Conservation (phyloP, 2,797 vertebrate genomes). For the Carduelis carduelis region DNA sequence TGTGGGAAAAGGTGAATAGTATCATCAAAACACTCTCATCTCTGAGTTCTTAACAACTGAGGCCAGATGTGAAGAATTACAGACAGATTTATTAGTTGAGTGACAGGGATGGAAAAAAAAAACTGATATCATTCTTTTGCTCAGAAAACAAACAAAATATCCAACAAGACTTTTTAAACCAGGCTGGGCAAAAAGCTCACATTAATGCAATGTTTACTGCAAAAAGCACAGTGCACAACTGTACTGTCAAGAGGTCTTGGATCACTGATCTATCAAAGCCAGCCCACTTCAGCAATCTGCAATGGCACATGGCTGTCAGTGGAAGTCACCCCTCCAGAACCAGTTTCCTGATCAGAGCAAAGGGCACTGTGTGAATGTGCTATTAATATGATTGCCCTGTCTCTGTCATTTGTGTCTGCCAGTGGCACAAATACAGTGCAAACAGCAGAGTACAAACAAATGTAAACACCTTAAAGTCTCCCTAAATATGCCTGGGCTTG, state of each 20-base stretch:
- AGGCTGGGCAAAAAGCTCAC: not conserved
- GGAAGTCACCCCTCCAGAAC: not conserved
- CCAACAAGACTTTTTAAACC: not conserved
- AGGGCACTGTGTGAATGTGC: not conserved
- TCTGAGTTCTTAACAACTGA: not conserved
- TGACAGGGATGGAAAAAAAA: not conserved
- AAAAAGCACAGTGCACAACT: not conserved
- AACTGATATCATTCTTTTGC: not conserved
- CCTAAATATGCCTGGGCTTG: not conserved
- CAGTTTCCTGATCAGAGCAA: not conserved
- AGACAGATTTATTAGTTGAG: not conserved
- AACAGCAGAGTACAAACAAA: not conserved
- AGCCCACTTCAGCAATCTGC: not conserved
- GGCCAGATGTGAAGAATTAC: not conserved
- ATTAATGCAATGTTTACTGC: not conserved
- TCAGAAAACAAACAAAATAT: not conserved
- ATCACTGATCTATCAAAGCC: not conserved
- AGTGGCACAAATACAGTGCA: not conserved
- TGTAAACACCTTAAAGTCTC: not conserved
- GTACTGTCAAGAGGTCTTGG: not conserved
- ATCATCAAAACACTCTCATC: not conserved
- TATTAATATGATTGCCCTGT: not conserved
- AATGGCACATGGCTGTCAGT: rapidly evolving
- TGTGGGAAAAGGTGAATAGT: not conserved
- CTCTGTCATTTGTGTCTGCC: not conserved